Evolutionary conservation across 2,797 vertebrate genomes (phyloP).

Genomic region (Alouatta caraya): DNA sequence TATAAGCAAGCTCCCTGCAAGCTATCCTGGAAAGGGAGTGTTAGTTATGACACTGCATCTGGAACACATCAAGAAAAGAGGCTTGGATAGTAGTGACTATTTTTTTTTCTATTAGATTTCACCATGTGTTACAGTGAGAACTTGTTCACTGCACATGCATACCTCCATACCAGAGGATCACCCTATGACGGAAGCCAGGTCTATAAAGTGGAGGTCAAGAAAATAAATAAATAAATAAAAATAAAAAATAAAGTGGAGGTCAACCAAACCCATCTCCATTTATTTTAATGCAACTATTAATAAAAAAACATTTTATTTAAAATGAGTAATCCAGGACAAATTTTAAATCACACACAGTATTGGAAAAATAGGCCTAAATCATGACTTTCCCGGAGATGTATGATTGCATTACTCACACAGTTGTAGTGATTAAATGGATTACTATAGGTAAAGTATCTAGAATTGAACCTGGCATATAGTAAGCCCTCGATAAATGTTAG

Average conservation of each 20-base stretch:
- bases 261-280: neutral
- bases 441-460: neutral
- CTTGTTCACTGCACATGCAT: neutral
- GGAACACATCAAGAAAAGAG: neutral
- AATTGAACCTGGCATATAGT: neutral
- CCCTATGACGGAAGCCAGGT: neutral
- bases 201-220: neutral
- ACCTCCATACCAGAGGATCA: neutral
- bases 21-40: neutral
- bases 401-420: neutral
- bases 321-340: neutral
- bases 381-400: neutral
- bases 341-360: neutral
- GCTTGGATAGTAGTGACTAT: neutral
- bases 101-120: neutral
- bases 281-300: conserved; percentile 14
- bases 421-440: neutral
- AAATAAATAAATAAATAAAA: no score
- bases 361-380: neutral
- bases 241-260: neutral
- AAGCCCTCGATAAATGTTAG: neutral
- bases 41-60: neutral
- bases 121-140: conserved; percentile 19
- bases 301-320: neutral
- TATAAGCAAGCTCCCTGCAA: neutral